Evolutionary conservation across 37 sponge, comb jelly and placozoan species (phyloP).

Genomic region (Lycopodina hypogea): DNA sequence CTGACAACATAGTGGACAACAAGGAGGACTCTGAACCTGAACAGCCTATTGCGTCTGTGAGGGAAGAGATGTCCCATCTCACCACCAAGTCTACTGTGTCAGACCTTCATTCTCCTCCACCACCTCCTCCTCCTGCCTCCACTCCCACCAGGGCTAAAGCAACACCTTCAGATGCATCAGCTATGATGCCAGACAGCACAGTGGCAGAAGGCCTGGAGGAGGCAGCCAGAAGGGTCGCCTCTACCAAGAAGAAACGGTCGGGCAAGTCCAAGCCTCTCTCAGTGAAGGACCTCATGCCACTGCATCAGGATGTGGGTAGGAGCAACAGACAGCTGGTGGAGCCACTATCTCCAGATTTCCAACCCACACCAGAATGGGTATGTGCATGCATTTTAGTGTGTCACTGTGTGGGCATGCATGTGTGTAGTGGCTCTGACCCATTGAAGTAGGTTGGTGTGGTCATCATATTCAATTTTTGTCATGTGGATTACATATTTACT

Average conservation of each 20-base stretch:
- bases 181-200: not conserved
- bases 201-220: conserved; percentile 8
- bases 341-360: conserved; percentile 66
- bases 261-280: conserved; percentile 10
- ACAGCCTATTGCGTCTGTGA: not conserved
- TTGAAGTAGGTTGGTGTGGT: not conserved
- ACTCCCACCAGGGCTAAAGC: not conserved
- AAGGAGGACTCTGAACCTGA: conserved; percentile 2
- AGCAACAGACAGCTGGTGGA: conserved; percentile 60
- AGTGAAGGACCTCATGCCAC: conserved; percentile 38
- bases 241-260: conserved; percentile 12
- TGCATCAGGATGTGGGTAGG: conserved; percentile 45
- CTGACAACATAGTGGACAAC: not conserved
- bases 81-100: not conserved
- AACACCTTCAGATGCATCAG: not conserved
- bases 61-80: not conserved
- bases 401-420: conserved; percentile 8
- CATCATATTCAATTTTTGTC: too few species aligned
- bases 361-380: conserved; percentile 85
- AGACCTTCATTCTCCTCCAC: not conserved
- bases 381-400: conserved; percentile 28
- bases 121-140: not conserved
- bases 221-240: not conserved
- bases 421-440: not conserved
- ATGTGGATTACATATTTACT: not conserved